These are phyloP conservation scores for Agrilus biguttatus DNA, from an alignment of 2,888 invertebrate species.

Conservation along the genomic window DNA sequence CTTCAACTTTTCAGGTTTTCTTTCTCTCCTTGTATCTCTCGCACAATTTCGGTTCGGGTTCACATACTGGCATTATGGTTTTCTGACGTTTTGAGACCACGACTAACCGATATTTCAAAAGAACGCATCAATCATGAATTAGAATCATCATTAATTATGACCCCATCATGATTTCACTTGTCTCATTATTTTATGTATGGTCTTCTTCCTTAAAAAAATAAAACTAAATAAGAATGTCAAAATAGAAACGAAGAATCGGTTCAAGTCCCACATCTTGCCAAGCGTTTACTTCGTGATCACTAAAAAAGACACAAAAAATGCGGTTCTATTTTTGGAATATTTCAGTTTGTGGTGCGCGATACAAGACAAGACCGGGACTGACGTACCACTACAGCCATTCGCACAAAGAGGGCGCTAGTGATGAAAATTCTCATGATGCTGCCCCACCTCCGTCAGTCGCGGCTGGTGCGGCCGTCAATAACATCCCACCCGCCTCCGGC, in stretches of 20 bases:
- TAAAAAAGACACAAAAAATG: slow-evolving; percentile 9
- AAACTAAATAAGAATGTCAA: neutral
- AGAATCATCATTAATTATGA: too few species aligned
- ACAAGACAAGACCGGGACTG: slow-evolving; percentile 91
- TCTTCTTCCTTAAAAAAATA: neutral
- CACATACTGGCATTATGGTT: slow-evolving; percentile 27
- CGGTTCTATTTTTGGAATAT: slow-evolving; percentile 17
- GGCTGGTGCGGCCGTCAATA: slow-evolving; percentile 6
- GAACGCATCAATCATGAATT: too few species aligned
- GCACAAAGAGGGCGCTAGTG: slow-evolving; percentile 49
- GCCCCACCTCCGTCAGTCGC: slow-evolving; percentile 22
- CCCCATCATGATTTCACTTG: too few species aligned
- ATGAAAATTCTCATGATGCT: slow-evolving; percentile 34
- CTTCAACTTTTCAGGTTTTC: neutral
- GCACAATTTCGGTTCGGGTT: slow-evolving; percentile 30
- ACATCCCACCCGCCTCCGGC: slow-evolving; percentile 5
- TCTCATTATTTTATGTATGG: too few species aligned
- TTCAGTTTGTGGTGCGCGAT: slow-evolving; percentile 88
- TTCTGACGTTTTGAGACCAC: slow-evolving; percentile 6
- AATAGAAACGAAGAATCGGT: slow-evolving; percentile 17
- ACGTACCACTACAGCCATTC: slow-evolving; percentile 93
- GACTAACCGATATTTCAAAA: too few species aligned
- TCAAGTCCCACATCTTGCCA: slow-evolving; percentile 26
- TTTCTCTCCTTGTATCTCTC: slow-evolving; percentile 2
- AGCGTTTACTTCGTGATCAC: slow-evolving; percentile 19